Percentiles rank a stretch among this genome's conserved stretches.
phyloP scores from a whole-genome alignment of 2,113 vertebrate genomes.

The Pipa parva region DNA sequence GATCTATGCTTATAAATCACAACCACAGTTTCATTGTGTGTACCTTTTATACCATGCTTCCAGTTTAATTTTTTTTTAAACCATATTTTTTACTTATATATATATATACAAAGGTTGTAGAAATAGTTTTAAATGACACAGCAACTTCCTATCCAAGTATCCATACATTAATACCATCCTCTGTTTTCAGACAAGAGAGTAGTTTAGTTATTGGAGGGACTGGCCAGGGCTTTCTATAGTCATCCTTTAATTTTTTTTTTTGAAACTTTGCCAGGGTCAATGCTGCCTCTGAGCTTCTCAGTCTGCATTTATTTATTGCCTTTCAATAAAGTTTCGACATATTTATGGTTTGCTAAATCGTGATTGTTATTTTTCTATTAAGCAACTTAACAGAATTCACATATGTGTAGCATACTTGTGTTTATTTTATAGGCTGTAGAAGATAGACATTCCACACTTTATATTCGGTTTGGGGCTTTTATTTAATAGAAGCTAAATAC shows the following conservation, averaged over 20 bases:
- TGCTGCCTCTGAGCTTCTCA: constrained; percentile 17
- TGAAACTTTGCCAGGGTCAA: constrained; percentile 32
- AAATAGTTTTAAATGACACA: too few species aligned
- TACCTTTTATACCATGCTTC: too few species aligned
- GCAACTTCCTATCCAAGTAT: too few species aligned
- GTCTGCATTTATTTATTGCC: constrained; percentile 33
- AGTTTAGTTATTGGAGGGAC: not conserved
- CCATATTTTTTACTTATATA: too few species aligned
- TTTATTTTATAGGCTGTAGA: constrained; percentile 36
- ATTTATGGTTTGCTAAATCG: constrained; percentile 42
- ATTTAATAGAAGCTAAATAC: constrained; percentile 23
- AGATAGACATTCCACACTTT: constrained; percentile 40
- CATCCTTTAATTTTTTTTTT: too few species aligned
- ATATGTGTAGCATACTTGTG: constrained; percentile 39
- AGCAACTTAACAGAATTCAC: constrained; percentile 39
- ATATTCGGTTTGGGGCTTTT: constrained; percentile 35
- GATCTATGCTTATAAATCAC: too few species aligned
- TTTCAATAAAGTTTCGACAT: constrained; percentile 38
- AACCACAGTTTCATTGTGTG: too few species aligned
- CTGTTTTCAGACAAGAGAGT: constrained; percentile 1
- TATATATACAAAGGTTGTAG: too few species aligned
- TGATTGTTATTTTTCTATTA: constrained; percentile 42
- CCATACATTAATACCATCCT: too few species aligned
- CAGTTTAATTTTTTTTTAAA: too few species aligned
- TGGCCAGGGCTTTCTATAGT: constrained; percentile 16